Evolutionary conservation across 1,140 invertebrate genomes (phyloP), one percentile per base, ranked within the genome.

Genomic region (Drosophila pandora): DNA sequence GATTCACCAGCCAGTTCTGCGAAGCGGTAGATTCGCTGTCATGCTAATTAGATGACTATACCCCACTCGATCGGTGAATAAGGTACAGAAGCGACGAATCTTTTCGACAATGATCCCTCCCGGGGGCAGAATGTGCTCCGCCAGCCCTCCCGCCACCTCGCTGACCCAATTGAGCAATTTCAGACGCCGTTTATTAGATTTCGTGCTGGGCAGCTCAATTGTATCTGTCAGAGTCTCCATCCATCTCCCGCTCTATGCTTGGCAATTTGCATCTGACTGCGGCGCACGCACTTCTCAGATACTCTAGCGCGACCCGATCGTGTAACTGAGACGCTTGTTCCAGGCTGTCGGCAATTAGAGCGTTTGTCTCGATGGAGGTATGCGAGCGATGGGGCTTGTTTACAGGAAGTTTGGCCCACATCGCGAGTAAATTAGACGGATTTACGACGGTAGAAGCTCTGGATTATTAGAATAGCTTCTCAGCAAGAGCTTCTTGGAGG

Each of bases 131-230:
- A 57, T n/a, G 34, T 43, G 41, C 41, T 21, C 13, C 2, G 23
- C 3, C 22, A 53, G 39, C 61, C 58, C 58, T 39, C 45, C 17
- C 32, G 70, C 52, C 55, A 72, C 78, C 69, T 65, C 64, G 56
- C 60, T 85, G 81, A 87, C 81, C 81, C 49, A 88, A 88, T 78
- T 85, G 82, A 81, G 82, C 77, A 87, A 87, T 87, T 84, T 67
- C 68, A 59, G 62, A 68, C 72, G 64, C 50, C 63, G 50, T 62
- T 80, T 84, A 84, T 84, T 84, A 84, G 80, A 84, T 84, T 84
- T 85, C 61, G 64, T 73, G 77, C 74, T 58, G 58, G 56, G 74
- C 41, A 43, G 41, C 63, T 48, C 74, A 82, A 84, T 84, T 80
- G 65, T 68, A 58, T 57, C 77, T 73, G 23, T 52, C 49, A 76